Base-by-base conservation (phyloP, 2,113 vertebrate species). In the Phyllostomus discolor region DNA sequence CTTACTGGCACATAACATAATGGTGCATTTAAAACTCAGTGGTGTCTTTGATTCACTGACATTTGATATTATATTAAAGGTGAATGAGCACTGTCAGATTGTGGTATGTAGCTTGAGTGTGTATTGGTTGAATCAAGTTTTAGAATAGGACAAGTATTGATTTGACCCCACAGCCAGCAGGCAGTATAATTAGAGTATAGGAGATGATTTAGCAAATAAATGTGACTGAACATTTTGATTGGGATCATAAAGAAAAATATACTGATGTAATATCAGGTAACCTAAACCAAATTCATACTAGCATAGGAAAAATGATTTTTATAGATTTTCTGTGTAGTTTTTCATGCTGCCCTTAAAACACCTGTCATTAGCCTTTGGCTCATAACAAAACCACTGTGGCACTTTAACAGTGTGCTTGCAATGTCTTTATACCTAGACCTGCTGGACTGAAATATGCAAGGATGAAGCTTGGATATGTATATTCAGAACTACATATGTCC, bases 291-390 rank as follows among this genome's bases (percentile, higher is more conserved):
- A 87, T 82, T 90, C 35, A 41, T 72, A 64, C 73, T 91, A 35
- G 14, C 88, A 33, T 81, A 57, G 28, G 31, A 80, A 94, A 96
- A 95, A 57, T 59, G 19, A 96, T 59, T 70, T 93, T 83, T 89
- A 15, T 92, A 66, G 19, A n/a, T 88, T 89, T 90, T 78, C 15
- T 88, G 9, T 67, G n/a, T 69, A 88, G 57, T 84, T 88, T 91
- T 80, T 88, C 28, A 59, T 90, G 31, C 28, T 89, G 19, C 24
- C 9, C 43, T 80, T 91, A 85, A 96, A 50, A 76, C 67, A 70
- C 4, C 62, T 93, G 19, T 90, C 28, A 76, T 35, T 15, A 48
- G 10, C 10, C 11, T 66, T 91, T 82, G 50, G 7, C 67, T 90
- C 48, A 4, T 86, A 94, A 78, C 67, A 91, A 52, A 78, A 83